Base-by-base conservation (phyloP, 2,888 invertebrate genomes). In the Standfussiana lucernea region DNA sequence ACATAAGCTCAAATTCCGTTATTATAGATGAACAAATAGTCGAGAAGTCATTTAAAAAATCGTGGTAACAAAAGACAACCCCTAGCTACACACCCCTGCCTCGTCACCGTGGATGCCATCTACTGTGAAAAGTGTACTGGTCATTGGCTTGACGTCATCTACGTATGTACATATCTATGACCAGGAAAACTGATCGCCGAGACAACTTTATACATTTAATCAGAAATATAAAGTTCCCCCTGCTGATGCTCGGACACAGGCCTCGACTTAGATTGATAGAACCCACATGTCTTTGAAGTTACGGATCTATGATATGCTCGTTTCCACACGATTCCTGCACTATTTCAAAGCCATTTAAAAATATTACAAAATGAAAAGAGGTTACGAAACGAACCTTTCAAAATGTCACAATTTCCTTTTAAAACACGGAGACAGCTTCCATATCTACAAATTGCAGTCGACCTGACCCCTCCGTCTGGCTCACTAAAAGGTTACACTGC, bases 401-500 rank as follows among this genome's bases (percentile, higher is more conserved):
- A 65, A 78, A 81, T 73, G 59, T 45, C 47, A n/a, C 28, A n/a
- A 69, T 53, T 37, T 59, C 21, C 62, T 64, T 74, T 80, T 53
- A 74, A 80, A 73, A 47, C 24, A 18, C 50, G 45, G n/a, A 61
- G 68, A 15, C 61, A 82, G 45, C 47, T 32, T 35, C 70, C 45
- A 65, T 75, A 77, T 70, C 83, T 64, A 70, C 72, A 75, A 72
- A 72, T 69, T 77, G 69, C 73, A 77, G 70, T n/a, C n/a, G 69
- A 68, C 53, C 73, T 47, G 72, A 73, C 83, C 75, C 28, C 74
- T 62, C 35, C 28, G 32, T 28, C 75, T 67, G 66, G 68, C n/a
- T 79, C 70, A 50, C 68, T 68, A 67, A 87, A 87, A 87, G 84
- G 88, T 86, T 80, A 86, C 71, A 72, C 5, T 71, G 73, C 73